Evolutionary conservation across 2,113 vertebrate species (phyloP), one percentile per base, ranked within the genome.

Genomic region (Salvelinus fontinalis): DNA sequence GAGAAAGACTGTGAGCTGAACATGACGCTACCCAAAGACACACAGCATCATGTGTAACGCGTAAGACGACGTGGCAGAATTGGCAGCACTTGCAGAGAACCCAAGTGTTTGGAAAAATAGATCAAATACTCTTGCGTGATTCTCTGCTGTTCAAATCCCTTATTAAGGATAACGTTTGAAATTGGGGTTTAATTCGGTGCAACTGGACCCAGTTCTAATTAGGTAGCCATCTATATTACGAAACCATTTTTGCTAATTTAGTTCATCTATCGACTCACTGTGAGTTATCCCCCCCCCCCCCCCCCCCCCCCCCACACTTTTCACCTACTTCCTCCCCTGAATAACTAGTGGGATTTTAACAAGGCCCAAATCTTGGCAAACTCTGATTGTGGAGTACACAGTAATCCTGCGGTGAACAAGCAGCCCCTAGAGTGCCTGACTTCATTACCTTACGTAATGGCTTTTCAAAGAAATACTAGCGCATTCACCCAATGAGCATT

Each of bases 361-460:
- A 88, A 79, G 86, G 70, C 70, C 66, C 64, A 74, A 82, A 81
- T 81, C 76, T 68, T 77, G 85, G 77, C 66, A 79, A 48, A 76
- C 72, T 82, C 79, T 27, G 84, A 70, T 16, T 54, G 51, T 75
- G 75, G 77, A 77, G 75, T 88, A 86, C 85, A 88, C 85, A 85
- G 70, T 66, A 18, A 79, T 82, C 83, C 80, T 0, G 74, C 39
- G 77, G 75, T 77, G 79, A 22, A 6, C 74, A 5, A 44, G 74
- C 76, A 13, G 81, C 78, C 84, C 77, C 75, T 48, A 73, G 78
- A 85, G 72, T 86, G 72, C 74, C 75, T 69, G 68, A 75, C 79
- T 83, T 90, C 80, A 90, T 89, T 89, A 86, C 80, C 79, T 88
- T 88, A 85, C 7, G 70, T 87, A 88, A 90, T 87, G 79, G 73